Percentiles rank a stretch among this genome's conserved stretches.
Conservation (phyloP, 30 jellyfish, hydroid and myxozoan species). For the Rhopilema esculentum region DNA sequence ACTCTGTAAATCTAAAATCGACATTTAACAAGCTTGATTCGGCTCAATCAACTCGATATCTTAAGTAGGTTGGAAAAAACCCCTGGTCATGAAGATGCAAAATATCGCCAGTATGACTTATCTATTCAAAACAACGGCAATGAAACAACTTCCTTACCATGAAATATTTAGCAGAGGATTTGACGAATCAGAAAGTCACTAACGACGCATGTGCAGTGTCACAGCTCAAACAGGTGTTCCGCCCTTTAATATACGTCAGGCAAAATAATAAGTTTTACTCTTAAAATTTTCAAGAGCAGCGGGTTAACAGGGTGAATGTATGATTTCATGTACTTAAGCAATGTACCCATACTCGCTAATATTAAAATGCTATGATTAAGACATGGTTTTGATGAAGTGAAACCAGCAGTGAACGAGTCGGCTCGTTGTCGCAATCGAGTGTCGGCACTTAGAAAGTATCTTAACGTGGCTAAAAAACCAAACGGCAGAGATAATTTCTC, state of each 20-base stretch:
- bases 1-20: no score
- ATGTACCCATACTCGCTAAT: slow-evolving; percentile 15
- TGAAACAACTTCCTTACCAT: neutral
- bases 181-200: neutral
- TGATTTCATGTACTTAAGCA: slow-evolving; percentile 29
- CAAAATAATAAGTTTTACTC: slow-evolving; percentile 28
- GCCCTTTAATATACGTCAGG: slow-evolving; percentile 16
- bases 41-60: no score
- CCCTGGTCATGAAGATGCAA: neutral
- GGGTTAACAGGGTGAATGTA: slow-evolving; percentile 37
- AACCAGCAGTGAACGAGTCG: slow-evolving; percentile 1
- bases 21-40: no score
- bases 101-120: neutral
- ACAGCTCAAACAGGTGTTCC: slow-evolving; percentile 35
- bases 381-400: slow-evolving; percentile 1
- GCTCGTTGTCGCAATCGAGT: slow-evolving; percentile 5
- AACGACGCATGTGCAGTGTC: slow-evolving; percentile 42
- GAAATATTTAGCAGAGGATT: neutral
- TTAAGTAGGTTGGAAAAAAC: no score
- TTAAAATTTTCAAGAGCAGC: slow-evolving; percentile 30
- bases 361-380: slow-evolving; percentile 8
- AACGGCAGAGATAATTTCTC: slow-evolving; percentile 50
- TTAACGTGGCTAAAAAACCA: slow-evolving; percentile 44
- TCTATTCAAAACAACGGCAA: neutral
- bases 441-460: slow-evolving; percentile 44